Evolutionary conservation across 1,140 invertebrate genomes (phyloP), one percentile per base, ranked within the genome.

Genomic region (Littorina saxatilis): DNA sequence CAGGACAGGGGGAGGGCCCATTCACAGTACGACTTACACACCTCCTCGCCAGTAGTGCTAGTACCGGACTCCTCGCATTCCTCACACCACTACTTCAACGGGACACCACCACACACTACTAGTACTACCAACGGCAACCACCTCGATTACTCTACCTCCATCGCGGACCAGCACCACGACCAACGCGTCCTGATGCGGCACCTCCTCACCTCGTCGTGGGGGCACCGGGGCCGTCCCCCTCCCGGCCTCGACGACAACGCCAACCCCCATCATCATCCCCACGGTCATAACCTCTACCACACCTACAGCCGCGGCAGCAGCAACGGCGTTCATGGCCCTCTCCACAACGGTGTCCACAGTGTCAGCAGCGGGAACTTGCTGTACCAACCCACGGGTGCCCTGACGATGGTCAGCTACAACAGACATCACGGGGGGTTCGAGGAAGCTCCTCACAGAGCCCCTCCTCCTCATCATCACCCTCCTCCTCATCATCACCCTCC

Each of bases 181-280:
- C 70, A 73, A 37, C 50, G 52, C 35, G 74, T 77, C 50, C 32
- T 78, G 15, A 78, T 78, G 76, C 32, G 76, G 39, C 76, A 78
- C 29, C 39, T 73, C 40, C 23, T 52, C 40, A 43, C 68, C 35
- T 73, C 70, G 23, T 73, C 70, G 20, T 73, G 70, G 70, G 70
- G 39, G 5, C 23, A 39, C 9, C 20, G 70, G 70, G 70, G 70
- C 35, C 13, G 37, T 27, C 55, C 76, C 35, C 74, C 55, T 27
- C 76, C 55, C 37, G 76, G 76, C 11, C 55, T 43, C 75, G 15
- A 61, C 75, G 29, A 75, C 73, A 13, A n/a, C 40, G 15, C 43
- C 39, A 29, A 37, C 37, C 9, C 35, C 35, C 32, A 39, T 23
- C 29, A 68, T 37, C 7, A 7, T 17, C 15, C 13, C 37, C 17